Percentiles rank a stretch among this genome's conserved stretches.
phyloP scores from a whole-genome alignment of 2,888 invertebrate genomes.

The Zhuqinia jingwanae region DNA sequence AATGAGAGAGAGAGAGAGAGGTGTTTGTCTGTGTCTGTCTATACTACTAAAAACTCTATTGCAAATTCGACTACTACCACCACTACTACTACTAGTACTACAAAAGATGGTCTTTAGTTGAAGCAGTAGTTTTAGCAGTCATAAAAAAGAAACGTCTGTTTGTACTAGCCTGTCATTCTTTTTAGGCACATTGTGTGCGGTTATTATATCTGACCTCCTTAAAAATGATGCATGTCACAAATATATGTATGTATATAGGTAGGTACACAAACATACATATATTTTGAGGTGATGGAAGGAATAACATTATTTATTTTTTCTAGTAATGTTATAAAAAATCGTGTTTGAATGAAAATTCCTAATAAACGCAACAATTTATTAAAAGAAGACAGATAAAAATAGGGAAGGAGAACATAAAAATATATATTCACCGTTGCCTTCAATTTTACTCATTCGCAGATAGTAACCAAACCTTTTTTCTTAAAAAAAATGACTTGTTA shows the following conservation, averaged over 20 bases:
- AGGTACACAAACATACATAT: neutral
- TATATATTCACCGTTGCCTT: too few species aligned
- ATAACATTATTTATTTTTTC: neutral
- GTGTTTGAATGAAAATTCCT: slow-evolving; percentile 10
- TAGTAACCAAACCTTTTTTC: too few species aligned
- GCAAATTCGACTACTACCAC: neutral
- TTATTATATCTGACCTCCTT: slow-evolving; percentile 20
- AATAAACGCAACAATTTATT: neutral
- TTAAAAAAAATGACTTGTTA: too few species aligned
- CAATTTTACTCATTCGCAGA: too few species aligned
- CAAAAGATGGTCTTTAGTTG: neutral
- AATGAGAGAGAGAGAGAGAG: neutral
- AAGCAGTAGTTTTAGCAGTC: slow-evolving; percentile 6
- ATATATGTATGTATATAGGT: too few species aligned
- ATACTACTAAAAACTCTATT: neutral
- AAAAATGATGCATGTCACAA: neutral
- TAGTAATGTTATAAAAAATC: neutral
- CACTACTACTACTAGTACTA: neutral
- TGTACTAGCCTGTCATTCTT: slow-evolving; percentile 29
- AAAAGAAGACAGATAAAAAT: neutral
- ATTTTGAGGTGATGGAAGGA: neutral
- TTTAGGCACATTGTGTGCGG: neutral
- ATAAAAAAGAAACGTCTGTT: slow-evolving; percentile 1
- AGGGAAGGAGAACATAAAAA: neutral
- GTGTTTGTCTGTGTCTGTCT: slow-evolving; percentile 3